Evolutionary conservation across 2,888 invertebrate genomes (phyloP).

Genomic region (Sturmia bella): DNA sequence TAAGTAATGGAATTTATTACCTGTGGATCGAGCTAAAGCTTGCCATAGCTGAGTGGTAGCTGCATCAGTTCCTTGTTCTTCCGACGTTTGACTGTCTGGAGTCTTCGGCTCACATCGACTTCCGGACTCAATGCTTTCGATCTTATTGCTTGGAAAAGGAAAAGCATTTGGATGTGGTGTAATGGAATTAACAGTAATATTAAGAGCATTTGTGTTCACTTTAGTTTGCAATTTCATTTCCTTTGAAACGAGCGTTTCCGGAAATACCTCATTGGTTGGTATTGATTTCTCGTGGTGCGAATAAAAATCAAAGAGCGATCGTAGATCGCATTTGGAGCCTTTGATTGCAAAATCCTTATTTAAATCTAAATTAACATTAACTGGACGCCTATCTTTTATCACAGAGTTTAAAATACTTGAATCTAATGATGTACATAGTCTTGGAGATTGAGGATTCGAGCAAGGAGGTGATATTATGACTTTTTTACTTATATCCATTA

Average conservation of each 20-base stretch:
- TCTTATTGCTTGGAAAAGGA: slow-evolving; percentile 69
- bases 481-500: slow-evolving; percentile 82
- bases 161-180: slow-evolving; percentile 28
- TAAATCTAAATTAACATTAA: slow-evolving; percentile 75
- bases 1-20: slow-evolving; percentile 72
- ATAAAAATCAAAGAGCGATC: slow-evolving; percentile 81
- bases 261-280: slow-evolving; percentile 2
- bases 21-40: slow-evolving; percentile 81
- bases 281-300: slow-evolving; percentile 78
- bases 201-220: slow-evolving; percentile 18
- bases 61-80: slow-evolving; percentile 81
- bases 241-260: background rate
- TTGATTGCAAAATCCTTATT: slow-evolving; percentile 77
- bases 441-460: slow-evolving; percentile 81
- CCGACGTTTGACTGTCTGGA: slow-evolving; percentile 80
- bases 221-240: slow-evolving; percentile 25
- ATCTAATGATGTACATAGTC: slow-evolving; percentile 75
- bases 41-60: slow-evolving; percentile 82
- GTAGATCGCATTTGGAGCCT: slow-evolving; percentile 73
- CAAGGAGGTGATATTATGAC: slow-evolving; percentile 81
- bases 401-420: slow-evolving; percentile 82
- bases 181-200: slow-evolving; percentile 2
- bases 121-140: slow-evolving; percentile 75
- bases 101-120: slow-evolving; percentile 75
- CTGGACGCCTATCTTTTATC: slow-evolving; percentile 81